These are phyloP conservation scores for Scophthalmus maximus DNA, from an alignment of 2,113 vertebrate genomes.

Conservation along the genomic window DNA sequence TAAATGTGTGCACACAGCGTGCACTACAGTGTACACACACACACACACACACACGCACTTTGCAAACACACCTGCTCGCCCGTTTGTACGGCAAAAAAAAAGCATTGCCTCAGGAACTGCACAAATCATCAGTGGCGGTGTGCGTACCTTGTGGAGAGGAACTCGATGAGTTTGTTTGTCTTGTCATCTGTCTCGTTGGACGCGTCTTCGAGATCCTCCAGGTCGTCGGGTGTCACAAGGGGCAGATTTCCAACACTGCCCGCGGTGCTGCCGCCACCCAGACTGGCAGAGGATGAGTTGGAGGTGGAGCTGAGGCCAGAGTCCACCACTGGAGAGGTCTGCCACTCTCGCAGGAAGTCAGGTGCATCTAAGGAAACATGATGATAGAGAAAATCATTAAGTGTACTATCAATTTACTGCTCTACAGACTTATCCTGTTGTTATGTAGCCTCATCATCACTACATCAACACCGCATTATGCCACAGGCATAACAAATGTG, in stretches of 20 bases:
- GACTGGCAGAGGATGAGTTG: constrained; percentile 95
- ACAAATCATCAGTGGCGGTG: not conserved
- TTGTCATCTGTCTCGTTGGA: constrained; percentile 91
- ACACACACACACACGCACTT: not conserved
- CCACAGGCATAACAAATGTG: not conserved
- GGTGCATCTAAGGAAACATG: constrained; percentile 85
- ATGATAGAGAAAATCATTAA: not conserved
- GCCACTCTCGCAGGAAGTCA: constrained; percentile 96
- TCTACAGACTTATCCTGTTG: not conserved
- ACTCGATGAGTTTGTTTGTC: constrained; percentile 97
- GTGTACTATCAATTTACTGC: not conserved
- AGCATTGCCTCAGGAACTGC: not conserved
- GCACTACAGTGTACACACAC: not conserved
- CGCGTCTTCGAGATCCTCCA: constrained; percentile 89
- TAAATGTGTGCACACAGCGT: not conserved
- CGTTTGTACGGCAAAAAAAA: not conserved
- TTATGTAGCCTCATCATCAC: not conserved
- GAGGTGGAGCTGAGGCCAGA: constrained; percentile 96
- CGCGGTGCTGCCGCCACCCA: constrained; percentile 82
- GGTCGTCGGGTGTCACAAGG: constrained; percentile 93
- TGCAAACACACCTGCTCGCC: not conserved
- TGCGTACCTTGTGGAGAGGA: constrained; percentile 94
- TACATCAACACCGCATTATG: no score
- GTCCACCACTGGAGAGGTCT: constrained; percentile 92
- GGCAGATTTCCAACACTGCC: constrained; percentile 95